Evolutionary conservation across 2,888 invertebrate species (phyloP), one percentile per base, ranked within the genome.

Genomic region (Coremacera marginata): DNA sequence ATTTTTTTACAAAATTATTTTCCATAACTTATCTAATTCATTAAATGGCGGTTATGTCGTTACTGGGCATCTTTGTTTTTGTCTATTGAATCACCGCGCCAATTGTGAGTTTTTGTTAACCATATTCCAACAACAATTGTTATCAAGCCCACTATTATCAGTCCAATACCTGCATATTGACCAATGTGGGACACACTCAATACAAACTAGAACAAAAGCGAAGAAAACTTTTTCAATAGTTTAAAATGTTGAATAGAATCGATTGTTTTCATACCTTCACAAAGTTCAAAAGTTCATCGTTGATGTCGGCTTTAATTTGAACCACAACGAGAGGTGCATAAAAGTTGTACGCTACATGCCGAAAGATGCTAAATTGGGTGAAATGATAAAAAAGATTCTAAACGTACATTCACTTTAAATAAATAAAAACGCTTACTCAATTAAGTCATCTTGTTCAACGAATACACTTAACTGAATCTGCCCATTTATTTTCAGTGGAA

Each of bases 381-480:
- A 62, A 14, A n/a, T 9, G 19, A 9, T 31, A 57, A 37, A 8
- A 8, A 70, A 70, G 9, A 52, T 57, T 7, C 19, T n/a, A 8
- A 7, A 9, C 25, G 19, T 3, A 31, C 3, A 31, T 31, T 31
- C 31, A 31, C 31, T 31, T 31, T 31, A 31, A 31, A 8, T 60
- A 60, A 16, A 52, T 9, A 68, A 9, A 37, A 19, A 3, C 72
- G 90, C 91, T 92, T 88, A 94, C 94, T 86, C 86, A 62, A 93
- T 90, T 0, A 88, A 85, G 11, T 86, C 80, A 75, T 92, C 90
- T 8, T 90, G 89, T 79, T 91, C 86, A 4, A 93, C 82, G 14
- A 90, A 84, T 70, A 93, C 87, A 88, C 94, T 96, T 80, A 96
- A 91, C 90, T 96, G 95, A 52, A 96, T 88, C 82, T 93, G 92